phyloP scores from a whole-genome alignment of 2,113 vertebrate genomes.

The Pangasianodon hypophthalmus region DNA sequence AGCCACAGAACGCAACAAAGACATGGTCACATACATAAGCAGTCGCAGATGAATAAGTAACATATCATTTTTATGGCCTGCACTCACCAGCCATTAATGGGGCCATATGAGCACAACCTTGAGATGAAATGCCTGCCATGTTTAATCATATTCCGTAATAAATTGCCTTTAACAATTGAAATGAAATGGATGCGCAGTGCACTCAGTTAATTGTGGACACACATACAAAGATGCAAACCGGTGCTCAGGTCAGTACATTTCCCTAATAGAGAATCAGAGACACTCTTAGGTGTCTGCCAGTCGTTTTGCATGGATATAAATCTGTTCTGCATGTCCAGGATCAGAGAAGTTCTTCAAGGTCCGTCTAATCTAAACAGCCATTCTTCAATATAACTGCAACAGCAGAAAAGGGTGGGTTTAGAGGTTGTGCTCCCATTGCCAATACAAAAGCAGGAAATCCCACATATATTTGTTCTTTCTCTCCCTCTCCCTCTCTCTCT shows the following conservation, averaged over 20 bases:
- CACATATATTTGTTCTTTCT: conserved; percentile 68
- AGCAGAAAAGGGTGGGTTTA: conserved; percentile 60
- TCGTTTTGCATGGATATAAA: conserved; percentile 62
- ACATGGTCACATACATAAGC: conserved; percentile 60
- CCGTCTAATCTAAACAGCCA: conserved; percentile 73
- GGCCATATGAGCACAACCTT: conserved; percentile 70
- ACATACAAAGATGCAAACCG: conserved; percentile 51
- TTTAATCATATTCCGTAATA: conserved; percentile 66
- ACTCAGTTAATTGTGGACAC: conserved; percentile 46
- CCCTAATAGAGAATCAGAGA: conserved; percentile 63
- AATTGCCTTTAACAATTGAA: conserved; percentile 66
- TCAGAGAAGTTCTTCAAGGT: conserved; percentile 52
- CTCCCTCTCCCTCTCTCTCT: conserved; percentile 35
- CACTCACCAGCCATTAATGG: conserved; percentile 61
- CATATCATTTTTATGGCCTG: conserved; percentile 65
- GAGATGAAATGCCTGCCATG: conserved; percentile 60
- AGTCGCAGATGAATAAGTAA: conserved; percentile 61
- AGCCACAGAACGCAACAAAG: conserved; percentile 49
- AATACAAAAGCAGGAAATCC: conserved; percentile 75
- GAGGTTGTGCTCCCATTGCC: conserved; percentile 74
- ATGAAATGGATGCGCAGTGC: conserved; percentile 37
- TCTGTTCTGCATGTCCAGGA: conserved; percentile 50
- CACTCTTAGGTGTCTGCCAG: conserved; percentile 57
- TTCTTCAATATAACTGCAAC: conserved; percentile 70
- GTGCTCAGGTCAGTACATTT: conserved; percentile 65